Percentiles rank a stretch among this genome's conserved stretches.
Evolutionary conservation across 1,140 invertebrate species (phyloP).

Genomic region (Drosophila lacertosa): DNA sequence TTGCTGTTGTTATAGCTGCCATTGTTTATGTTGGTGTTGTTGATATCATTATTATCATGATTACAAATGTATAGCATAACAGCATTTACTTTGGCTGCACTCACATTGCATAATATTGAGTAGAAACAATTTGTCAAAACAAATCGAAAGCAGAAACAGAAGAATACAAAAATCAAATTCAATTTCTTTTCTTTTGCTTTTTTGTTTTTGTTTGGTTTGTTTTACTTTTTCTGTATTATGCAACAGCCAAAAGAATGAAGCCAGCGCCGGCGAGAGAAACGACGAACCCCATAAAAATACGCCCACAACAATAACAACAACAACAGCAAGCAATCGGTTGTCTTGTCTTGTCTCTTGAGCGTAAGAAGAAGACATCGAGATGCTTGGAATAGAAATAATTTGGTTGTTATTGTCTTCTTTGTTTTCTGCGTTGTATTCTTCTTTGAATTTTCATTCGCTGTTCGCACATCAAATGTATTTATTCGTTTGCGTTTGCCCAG

Average conservation of each 20-base stretch:
- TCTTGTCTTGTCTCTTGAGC: constrained; percentile 21
- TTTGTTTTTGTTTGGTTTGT: constrained; percentile 23
- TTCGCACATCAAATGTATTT: constrained; percentile 17
- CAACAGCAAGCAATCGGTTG: constrained; percentile 23
- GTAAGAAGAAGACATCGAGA: not conserved
- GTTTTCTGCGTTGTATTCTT: constrained; percentile 7
- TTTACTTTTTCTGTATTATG: constrained; percentile 45
- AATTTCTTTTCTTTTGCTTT: constrained; percentile 33
- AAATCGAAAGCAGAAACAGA: constrained; percentile 39
- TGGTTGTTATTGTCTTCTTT: constrained; percentile 22
- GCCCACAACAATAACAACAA: constrained; percentile 17
- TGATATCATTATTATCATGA: constrained; percentile 1
- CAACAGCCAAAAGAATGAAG: constrained; percentile 35
- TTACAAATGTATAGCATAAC: constrained; percentile 43
- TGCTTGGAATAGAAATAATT: not conserved
- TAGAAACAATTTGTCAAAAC: constrained; percentile 60
- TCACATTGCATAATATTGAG: constrained; percentile 70
- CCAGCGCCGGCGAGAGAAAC: constrained; percentile 17
- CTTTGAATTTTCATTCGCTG: not conserved
- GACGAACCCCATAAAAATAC: constrained; percentile 10
- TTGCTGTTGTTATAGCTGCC: constrained; percentile 11
- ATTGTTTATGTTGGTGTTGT: not conserved
- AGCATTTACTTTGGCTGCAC: constrained; percentile 17
- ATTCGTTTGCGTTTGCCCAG: constrained; percentile 8
- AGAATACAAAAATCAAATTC: constrained; percentile 29